phyloP scores from a whole-genome alignment of 1,140 invertebrate species.

The Episyrphus balteatus region DNA sequence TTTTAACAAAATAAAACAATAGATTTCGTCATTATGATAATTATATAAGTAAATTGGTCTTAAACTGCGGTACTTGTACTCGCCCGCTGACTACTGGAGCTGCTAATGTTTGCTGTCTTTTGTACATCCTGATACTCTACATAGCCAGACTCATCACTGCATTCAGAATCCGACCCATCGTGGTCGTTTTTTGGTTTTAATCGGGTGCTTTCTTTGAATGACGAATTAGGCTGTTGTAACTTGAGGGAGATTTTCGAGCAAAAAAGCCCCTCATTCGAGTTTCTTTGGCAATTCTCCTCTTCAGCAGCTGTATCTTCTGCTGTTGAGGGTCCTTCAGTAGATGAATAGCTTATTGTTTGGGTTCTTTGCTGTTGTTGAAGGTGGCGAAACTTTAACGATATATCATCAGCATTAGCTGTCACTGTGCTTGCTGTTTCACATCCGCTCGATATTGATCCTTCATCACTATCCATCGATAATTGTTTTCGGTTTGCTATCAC shows the following conservation, averaged over 20 bases:
- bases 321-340: background rate
- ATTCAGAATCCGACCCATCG: constrained; percentile 25
- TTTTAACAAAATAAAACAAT: too few species aligned
- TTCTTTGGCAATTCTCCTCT: background rate
- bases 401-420: constrained; percentile 31
- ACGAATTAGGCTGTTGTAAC: background rate
- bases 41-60: too few species aligned
- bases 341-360: background rate
- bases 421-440: constrained; percentile 67
- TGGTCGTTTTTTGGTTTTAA: background rate
- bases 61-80: too few species aligned
- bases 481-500: constrained; percentile 19
- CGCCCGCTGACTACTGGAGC: too few species aligned
- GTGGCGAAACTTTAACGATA: constrained; percentile 8
- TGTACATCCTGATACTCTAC: constrained; percentile 38
- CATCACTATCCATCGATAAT: constrained; percentile 51
- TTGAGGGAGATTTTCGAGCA: too few species aligned
- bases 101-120: constrained; percentile 1
- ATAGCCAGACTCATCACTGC: constrained; percentile 46
- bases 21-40: too few species aligned
- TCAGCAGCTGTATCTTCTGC: background rate
- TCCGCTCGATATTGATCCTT: constrained; percentile 64
- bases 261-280: too few species aligned
- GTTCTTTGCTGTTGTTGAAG: background rate
- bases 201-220: too few species aligned